A percentile compares a stretch with the other conserved stretches of the same genome.
These are phyloP conservation scores for Drosophila saltans DNA, from an alignment of 1,140 invertebrate genomes.

Conservation along the genomic window DNA sequence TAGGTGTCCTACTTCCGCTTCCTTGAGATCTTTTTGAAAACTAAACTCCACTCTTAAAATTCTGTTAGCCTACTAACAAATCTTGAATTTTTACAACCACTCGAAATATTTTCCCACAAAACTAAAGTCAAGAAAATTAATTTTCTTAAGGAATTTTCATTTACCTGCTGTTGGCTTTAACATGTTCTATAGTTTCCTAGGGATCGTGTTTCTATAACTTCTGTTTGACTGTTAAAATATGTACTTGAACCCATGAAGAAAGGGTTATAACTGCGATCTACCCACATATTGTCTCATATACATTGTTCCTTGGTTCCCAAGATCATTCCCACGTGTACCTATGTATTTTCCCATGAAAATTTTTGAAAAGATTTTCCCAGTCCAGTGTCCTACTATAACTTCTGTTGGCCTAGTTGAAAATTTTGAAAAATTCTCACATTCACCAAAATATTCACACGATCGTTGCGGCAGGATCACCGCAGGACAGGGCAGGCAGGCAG, in stretches of 20 bases:
- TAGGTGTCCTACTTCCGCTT: constrained; percentile 7
- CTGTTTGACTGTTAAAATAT: constrained; percentile 28
- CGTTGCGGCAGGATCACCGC: not conserved
- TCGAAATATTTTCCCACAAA: constrained; percentile 48
- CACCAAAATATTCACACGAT: constrained; percentile 38
- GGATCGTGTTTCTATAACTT: not conserved
- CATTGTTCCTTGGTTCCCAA: not conserved
- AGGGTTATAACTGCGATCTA: not conserved
- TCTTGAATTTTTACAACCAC: constrained; percentile 33
- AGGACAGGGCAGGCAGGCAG: not conserved
- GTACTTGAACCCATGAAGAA: not conserved
- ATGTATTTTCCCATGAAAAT: constrained; percentile 30
- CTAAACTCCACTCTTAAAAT: not conserved
- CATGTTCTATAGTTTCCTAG: not conserved
- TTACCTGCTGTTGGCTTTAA: not conserved
- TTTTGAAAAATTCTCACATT: not conserved
- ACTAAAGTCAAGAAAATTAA: too few relatives aligned
- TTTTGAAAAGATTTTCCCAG: constrained; percentile 13
- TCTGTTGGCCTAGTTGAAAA: constrained; percentile 28
- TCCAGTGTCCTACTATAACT: not conserved
- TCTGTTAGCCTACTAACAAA: constrained; percentile 43
- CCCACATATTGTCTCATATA: constrained; percentile 10
- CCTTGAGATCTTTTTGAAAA: not conserved
- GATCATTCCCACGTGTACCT: constrained; percentile 2
- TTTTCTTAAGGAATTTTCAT: not conserved